Base-by-base conservation (phyloP, 1,140 invertebrate species). In the Vollenhovia emeryi region DNA sequence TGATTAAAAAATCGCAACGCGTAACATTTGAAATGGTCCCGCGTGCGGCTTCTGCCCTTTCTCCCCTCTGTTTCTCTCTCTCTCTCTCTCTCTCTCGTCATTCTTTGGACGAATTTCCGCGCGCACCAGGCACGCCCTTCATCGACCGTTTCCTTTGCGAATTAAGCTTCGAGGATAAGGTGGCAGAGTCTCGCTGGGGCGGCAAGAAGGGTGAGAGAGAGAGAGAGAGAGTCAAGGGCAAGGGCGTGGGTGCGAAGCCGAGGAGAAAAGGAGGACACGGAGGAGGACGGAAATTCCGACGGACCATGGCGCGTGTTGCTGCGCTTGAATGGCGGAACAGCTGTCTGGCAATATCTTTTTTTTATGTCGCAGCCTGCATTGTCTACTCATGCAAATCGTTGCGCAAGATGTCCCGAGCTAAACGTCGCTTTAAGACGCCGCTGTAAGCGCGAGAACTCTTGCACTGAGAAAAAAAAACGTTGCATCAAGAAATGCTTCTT, bases 181-280 rank as follows among this genome's bases (percentile, higher is more conserved):
- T 89, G 75, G 85, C 75, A 64, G 73, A 86, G 83, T 89, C 78
- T 69, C 60, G 86, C 45, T 45, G 48, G 6, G 43, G 48, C 57
- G 68, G 52, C 24, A 45, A 55, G 36, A 60, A 83, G 88, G 84
- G 86, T 83, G n/a, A n/a, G n/a, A n/a, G n/a, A n/a, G n/a, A n/a
- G n/a, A n/a, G n/a, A n/a, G 87, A 89, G 87, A 75, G 84, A 89
- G 88, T 89, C 88, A 89, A 89, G 84, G 88, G 66, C 87, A 89
- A 89, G 88, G 78, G 87, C 87, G 66, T 84, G 84, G 66, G 78
- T 66, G 85, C 86, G 71, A 55, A 76, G 59, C 62, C 8, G 62
- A 62, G 76, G 45, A 82, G 48, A 69, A 85, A 66, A 88, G 84
- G 52, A 69, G 87, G 40, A 57, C 62, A 71, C 8, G 18, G 24